A percentile compares a stretch with the other conserved stretches of the same genome.
Conservation (phyloP, 2,113 vertebrate genomes). For the Oostethus manadensis region DNA sequence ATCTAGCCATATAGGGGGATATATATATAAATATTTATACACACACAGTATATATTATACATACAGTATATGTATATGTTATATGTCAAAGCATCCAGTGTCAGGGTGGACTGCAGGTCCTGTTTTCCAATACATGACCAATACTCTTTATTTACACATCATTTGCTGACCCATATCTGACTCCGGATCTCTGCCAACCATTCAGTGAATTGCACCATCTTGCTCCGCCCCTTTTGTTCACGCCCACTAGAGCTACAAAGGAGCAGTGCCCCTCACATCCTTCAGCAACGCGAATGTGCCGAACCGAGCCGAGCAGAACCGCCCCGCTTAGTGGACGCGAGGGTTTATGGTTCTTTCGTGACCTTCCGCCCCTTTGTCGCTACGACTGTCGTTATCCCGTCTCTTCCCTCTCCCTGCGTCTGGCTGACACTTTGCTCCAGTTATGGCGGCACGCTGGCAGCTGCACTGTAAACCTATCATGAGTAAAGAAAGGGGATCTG, state of each 20-base stretch:
- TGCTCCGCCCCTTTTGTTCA: too few relatives aligned
- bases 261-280: neutral
- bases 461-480: constrained; percentile 67
- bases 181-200: too few relatives aligned
- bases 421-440: constrained; percentile 34
- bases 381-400: constrained; percentile 7
- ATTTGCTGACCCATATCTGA: too few relatives aligned
- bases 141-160: too few relatives aligned
- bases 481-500: constrained; percentile 67
- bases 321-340: neutral
- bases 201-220: too few relatives aligned
- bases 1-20: too few relatives aligned
- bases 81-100: too few relatives aligned
- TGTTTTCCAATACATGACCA: neutral
- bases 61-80: too few relatives aligned
- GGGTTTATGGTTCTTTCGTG: neutral
- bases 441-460: constrained; percentile 63
- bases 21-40: too few relatives aligned
- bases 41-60: too few relatives aligned
- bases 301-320: neutral
- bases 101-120: neutral
- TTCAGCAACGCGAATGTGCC: neutral
- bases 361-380: constrained; percentile 4
- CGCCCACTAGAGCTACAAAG: neutral
- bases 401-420: neutral